Conservation (phyloP, 2,888 invertebrate genomes). For the Noctua janthina region DNA sequence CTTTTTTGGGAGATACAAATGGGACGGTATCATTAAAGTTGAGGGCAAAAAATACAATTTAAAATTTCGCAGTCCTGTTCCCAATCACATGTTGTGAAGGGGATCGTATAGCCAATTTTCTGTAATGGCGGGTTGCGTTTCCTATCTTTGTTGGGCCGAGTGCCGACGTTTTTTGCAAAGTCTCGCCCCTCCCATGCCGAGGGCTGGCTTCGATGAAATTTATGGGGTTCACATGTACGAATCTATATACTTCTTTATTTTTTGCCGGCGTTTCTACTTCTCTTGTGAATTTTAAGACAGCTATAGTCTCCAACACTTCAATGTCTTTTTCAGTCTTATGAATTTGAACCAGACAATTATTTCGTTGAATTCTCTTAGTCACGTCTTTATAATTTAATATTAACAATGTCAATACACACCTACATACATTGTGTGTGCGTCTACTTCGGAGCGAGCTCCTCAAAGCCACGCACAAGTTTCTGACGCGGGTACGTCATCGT, state of each 20-base stretch:
- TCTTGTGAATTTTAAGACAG: conserved; percentile 21
- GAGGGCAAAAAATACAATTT: conserved; percentile 72
- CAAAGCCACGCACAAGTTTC: conserved; percentile 80
- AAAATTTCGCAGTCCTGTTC: conserved; percentile 75
- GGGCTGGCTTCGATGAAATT: conserved; percentile 77
- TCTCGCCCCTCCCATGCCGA: conserved; percentile 80
- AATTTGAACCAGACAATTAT: background rate
- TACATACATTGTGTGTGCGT: conserved; percentile 47
- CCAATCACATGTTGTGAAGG: conserved; percentile 74
- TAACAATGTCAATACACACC: conserved; percentile 45
- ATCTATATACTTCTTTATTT: conserved; percentile 55
- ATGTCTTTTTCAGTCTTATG: background rate
- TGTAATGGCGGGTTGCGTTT: conserved; percentile 88
- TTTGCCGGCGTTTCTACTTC: conserved; percentile 42
- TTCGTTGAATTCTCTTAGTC: background rate
- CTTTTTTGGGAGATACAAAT: conserved; percentile 36
- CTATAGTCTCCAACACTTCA: background rate
- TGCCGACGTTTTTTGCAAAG: conserved; percentile 87
- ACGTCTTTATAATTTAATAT: conserved; percentile 39
- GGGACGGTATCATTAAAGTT: conserved; percentile 57
- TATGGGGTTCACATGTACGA: conserved; percentile 75
- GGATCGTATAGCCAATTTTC: conserved; percentile 86
- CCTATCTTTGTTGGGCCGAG: conserved; percentile 85
- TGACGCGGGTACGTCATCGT: conserved; percentile 81
- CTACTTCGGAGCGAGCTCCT: conserved; percentile 64